Evolutionary conservation across 2,113 vertebrate species (phyloP), one percentile per base, ranked within the genome.

Genomic region (Pagrus major): DNA sequence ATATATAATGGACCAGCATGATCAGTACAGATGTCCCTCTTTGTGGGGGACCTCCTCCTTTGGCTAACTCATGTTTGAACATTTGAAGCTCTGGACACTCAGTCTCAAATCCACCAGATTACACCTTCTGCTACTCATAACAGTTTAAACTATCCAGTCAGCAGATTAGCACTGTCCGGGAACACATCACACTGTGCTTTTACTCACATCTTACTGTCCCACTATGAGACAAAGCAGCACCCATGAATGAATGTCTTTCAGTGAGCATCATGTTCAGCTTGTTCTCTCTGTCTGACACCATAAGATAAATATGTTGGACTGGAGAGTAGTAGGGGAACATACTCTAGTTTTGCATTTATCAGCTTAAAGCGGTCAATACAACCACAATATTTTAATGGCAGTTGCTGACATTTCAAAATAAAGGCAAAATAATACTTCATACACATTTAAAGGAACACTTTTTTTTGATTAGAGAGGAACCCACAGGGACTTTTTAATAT

Each of bases 181-280:
- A 81, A 56, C 49, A 66, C 69, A 64, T 67, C 47, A 72, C 47
- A 78, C 77, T 79, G 79, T 79, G 71, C 87, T 84, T 86, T 80
- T 51, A 78, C 71, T 71, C 8, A 10, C 66, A 90, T 77, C 71
- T 80, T 77, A 86, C 55, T 83, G 83, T 92, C 92, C 88, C 93
- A 93, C 76, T 92, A 81, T 93, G 93, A 91, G 91, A 93, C 90
- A 89, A 86, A 85, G 69, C 78, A 89, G 71, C 88, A 90, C 84
- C 83, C 89, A 87, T 71, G 49, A 91, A 86, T 89, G 85, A 90
- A 91, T 90, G 75, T 88, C 64, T 87, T 83, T 71, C 54, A 79
- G 23, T 42, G 78, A 93, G 75, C 82, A 79, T 61, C 25, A 69
- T 33, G 8, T 81, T 76, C 41, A 64, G 78, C 76, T 83, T 66